Base-by-base conservation (phyloP, 2,113 vertebrate genomes). In the Lophius piscatorius region DNA sequence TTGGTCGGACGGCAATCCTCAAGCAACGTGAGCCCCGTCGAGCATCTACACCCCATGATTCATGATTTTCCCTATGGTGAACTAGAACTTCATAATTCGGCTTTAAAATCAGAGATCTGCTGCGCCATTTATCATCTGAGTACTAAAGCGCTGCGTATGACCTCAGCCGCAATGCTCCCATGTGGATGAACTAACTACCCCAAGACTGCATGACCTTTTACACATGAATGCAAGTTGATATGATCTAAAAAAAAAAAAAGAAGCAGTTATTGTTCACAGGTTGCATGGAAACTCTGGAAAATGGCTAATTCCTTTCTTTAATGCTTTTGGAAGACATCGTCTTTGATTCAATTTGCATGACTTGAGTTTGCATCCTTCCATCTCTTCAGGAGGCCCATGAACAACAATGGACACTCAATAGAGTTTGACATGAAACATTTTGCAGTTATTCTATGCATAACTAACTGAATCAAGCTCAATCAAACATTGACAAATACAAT, bases 1-100 rank as follows among this genome's bases (percentile, higher is more conserved):
- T 31, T 78, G 82, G 60, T 64, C 67, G 76, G 82, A 90, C 74
- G 55, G 87, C 74, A 68, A 75, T 9, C 82, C 51, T 22, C 83
- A 78, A 64, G 83, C 91, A 90, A 91, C 14, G 86, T 92, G 93
- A 93, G 91, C 88, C 70, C 65, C 79, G 63, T 63, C 31, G 28
- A 57, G 61, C 65, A 54, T 20, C 69, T 52, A 21, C 62, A 67
- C 42, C 6, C 2, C 42, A 71, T 61, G n/a, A n/a, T 40, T 57
- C 29, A 56, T 39, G 45, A 71, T 55, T 62, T 13, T 60, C n/a
- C 50, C 63, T 10, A n/a, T 57, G 31, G 44, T 78, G 38, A 62
- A 59, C 17, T 51, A 39, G 17, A 66, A 36, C 28, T 10, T 17
- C 34, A 68, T 21, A 24, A 23, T 47, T 41, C 23, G 36, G 6